Evolutionary conservation across 2,113 vertebrate species (phyloP), one percentile per base, ranked within the genome.

Genomic region (Deroptyus accipitrinus): DNA sequence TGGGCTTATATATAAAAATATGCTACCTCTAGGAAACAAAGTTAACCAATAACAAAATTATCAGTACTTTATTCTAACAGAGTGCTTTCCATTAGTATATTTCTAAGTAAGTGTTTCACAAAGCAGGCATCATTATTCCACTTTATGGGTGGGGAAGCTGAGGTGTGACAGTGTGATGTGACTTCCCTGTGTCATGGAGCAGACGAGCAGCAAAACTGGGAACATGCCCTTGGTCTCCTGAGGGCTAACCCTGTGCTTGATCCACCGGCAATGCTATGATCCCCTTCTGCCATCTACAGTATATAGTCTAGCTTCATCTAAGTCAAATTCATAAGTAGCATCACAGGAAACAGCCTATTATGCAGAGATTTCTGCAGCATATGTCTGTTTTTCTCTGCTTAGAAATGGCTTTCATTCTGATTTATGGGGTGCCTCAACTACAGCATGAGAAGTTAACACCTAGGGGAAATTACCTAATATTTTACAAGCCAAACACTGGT

Each of bases 221-320:
- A 75, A 51, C 8, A 18, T 8, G 52, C 7, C 27, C 39, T 23
- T n/a, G 13, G 37, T 78, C 49, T 63, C n/a, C 35, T 9, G 28
- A 61, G 39, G 22, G 27, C 39, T 39, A 74, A 51, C 22, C 7
- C 44, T 42, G n/a, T 17, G 13, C n/a, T 44, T 24, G 61, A 31
- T 63, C 39, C 76, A 31, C 33, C 28, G 33, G 72, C 57, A 62
- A 28, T 55, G 57, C 39, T 30, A 63, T 62, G 63, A 86, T 92
- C 73, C 52, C 86, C 78, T 90, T 92, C 89, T 94, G 86, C 86
- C 86, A 92, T 76, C 73, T 63, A 83, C 68, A 92, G 82, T 28
- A 83, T 51, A 8, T 7, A 51, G 14, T 16, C 41, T 48, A 39
- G 35, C 61, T 70, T 72, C 1, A 3, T 30, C 46, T 25, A 41